Conservation (phyloP, 2,888 invertebrate genomes). For the Zaprionus lineosus region DNA sequence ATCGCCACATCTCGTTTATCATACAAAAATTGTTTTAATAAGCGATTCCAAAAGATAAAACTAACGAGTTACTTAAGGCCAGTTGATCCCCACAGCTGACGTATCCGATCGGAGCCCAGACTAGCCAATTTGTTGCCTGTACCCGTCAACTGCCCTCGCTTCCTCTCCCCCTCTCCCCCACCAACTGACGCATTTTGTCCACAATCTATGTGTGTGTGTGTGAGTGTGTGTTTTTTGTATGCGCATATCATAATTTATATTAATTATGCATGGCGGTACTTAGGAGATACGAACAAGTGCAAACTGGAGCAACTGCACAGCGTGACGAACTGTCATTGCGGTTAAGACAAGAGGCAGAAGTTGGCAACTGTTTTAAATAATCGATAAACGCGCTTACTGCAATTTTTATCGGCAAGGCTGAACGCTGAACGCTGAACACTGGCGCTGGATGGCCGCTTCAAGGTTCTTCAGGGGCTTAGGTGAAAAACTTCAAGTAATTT, state of each 20-base stretch:
- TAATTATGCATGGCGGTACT: conserved; percentile 64
- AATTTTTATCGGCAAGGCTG: too few relatives aligned
- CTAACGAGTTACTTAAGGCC: conserved; percentile 73
- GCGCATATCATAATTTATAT: too few relatives aligned
- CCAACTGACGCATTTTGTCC: conserved; percentile 69
- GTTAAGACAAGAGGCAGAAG: neutral
- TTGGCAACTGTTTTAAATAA: conserved; percentile 2
- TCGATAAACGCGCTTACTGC: too few relatives aligned
- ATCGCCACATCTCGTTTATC: conserved; percentile 73
- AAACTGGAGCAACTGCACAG: conserved; percentile 64
- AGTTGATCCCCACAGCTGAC: conserved; percentile 10
- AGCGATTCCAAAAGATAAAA: conserved; percentile 73
- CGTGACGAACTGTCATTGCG: conserved; percentile 46
- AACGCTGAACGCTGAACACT: too few relatives aligned
- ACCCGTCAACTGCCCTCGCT: too few relatives aligned
- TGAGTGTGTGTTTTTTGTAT: too few relatives aligned
- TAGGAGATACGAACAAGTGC: conserved; percentile 2
- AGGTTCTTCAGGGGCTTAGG: too few relatives aligned
- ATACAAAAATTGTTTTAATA: conserved; percentile 68
- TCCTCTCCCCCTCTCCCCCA: too few relatives aligned
- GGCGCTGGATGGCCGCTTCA: too few relatives aligned
- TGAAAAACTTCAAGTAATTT: too few relatives aligned
- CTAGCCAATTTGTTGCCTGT: conserved; percentile 71
- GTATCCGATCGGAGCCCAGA: neutral
- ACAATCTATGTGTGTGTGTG: too few relatives aligned